Conservation (phyloP, 2,888 invertebrate genomes). For the Alloscopus bannaensis region DNA sequence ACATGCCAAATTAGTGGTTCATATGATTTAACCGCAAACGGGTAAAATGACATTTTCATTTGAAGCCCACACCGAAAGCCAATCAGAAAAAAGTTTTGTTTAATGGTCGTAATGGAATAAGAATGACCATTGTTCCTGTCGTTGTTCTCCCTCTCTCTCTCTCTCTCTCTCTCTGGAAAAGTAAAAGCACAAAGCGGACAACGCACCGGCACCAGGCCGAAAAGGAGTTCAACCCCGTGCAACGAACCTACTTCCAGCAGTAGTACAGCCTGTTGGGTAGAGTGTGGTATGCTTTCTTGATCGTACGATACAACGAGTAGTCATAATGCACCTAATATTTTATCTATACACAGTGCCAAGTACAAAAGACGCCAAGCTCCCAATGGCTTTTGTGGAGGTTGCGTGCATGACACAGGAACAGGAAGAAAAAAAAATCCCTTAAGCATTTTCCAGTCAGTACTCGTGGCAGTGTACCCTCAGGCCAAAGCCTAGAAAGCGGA, state of each 20-base stretch:
- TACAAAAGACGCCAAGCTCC: constrained; percentile 24
- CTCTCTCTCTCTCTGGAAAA: no score
- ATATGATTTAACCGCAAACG: constrained; percentile 19
- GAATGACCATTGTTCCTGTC: constrained; percentile 30
- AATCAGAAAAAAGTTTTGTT: constrained; percentile 35
- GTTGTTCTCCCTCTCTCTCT: no score
- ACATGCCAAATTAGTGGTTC: constrained; percentile 56
- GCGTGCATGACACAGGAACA: constrained; percentile 37
- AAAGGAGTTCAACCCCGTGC: constrained; percentile 43
- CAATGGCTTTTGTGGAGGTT: constrained; percentile 12
- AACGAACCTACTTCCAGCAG: constrained; percentile 37
- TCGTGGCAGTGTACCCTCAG: constrained; percentile 16
- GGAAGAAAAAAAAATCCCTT: constrained; percentile 47
- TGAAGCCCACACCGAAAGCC: constrained; percentile 28
- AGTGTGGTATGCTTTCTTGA: neutral
- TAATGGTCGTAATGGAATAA: constrained; percentile 6
- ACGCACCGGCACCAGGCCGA: constrained; percentile 51
- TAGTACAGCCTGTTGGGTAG: neutral
- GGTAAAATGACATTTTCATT: constrained; percentile 50
- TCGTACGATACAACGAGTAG: constrained; percentile 7
- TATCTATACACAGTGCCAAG: constrained; percentile 31
- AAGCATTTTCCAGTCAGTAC: constrained; percentile 48
- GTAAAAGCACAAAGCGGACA: constrained; percentile 47
- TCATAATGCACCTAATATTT: constrained; percentile 16
- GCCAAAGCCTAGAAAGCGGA: constrained; percentile 47